phyloP scores from a whole-genome alignment of 2,888 invertebrate genomes.

The Ophion obscuratus region DNA sequence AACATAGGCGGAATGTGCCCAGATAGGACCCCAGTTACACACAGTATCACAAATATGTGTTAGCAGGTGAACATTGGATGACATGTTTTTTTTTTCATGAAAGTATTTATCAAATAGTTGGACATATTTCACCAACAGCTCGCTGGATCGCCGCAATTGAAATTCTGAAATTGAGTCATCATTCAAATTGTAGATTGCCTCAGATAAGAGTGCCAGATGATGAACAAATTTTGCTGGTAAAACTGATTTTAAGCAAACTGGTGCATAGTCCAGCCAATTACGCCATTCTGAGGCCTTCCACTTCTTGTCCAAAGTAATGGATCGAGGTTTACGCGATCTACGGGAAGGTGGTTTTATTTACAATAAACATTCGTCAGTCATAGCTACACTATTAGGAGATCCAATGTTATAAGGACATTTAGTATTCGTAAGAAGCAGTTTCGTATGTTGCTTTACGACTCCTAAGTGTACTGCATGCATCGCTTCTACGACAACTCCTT shows the following conservation, averaged over 20 bases:
- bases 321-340: conserved; percentile 24
- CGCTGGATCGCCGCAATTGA: conserved; percentile 5
- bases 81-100: conserved; percentile 31
- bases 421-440: conserved; percentile 15
- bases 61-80: conserved; percentile 48
- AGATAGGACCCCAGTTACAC: conserved; percentile 44
- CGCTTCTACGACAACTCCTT: conserved; percentile 42
- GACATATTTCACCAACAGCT: conserved; percentile 19
- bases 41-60: conserved; percentile 48
- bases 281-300: conserved; percentile 52
- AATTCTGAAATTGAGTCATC: conserved; percentile 33
- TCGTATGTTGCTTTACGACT: conserved; percentile 46
- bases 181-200: conserved; percentile 35
- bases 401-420: conserved; percentile 48
- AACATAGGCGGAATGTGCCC: conserved; percentile 35
- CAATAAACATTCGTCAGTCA: conserved; percentile 18
- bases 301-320: neutral
- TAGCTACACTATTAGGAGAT: neutral
- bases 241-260: conserved; percentile 26
- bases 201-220: conserved; percentile 19
- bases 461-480: conserved; percentile 53
- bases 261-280: conserved; percentile 35
- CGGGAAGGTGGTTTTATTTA: conserved; percentile 27
- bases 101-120: conserved; percentile 32
- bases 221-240: conserved; percentile 15